A percentile compares a stretch with the other conserved stretches of the same genome.
Evolutionary conservation across 1,140 invertebrate genomes (phyloP).

Genomic region (Habropoda laboriosa): DNA sequence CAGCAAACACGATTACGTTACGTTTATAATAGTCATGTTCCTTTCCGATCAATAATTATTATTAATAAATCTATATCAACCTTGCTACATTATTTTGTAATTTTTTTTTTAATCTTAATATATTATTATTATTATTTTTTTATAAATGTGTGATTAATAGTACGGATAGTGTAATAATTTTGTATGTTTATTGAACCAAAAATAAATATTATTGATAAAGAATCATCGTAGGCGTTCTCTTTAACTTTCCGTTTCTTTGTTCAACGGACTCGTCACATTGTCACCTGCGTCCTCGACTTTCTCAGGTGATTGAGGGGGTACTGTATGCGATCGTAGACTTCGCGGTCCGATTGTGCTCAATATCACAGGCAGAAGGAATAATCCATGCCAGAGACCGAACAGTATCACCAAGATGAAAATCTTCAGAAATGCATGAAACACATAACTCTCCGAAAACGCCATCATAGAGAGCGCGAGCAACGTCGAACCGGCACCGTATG

Average conservation of each 20-base stretch:
- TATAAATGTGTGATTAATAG: conserved; percentile 82
- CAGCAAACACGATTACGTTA: conserved; percentile 73
- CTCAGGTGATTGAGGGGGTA: neutral
- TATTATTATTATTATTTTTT: conserved; percentile 78
- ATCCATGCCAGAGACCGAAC: conserved; percentile 90
- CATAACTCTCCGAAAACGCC: conserved; percentile 88
- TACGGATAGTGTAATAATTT: conserved; percentile 82
- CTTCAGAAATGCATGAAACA: conserved; percentile 91
- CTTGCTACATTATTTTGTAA: conserved; percentile 77
- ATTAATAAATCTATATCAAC: conserved; percentile 68
- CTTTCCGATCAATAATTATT: conserved; percentile 73
- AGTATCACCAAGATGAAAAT: conserved; percentile 89
- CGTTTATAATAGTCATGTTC: conserved; percentile 77
- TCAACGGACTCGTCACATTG: conserved; percentile 50
- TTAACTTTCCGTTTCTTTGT: conserved; percentile 55
- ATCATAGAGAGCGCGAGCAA: conserved; percentile 89
- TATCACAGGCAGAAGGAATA: conserved; percentile 88
- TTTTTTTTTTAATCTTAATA: conserved; percentile 77
- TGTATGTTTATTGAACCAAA: conserved; percentile 83
- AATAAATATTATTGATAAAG: conserved; percentile 83
- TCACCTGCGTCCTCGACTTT: conserved; percentile 6
- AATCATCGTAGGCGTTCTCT: conserved; percentile 41
- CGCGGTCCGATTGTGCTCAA: conserved; percentile 87
- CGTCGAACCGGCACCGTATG: conserved; percentile 91
- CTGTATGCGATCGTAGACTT: conserved; percentile 53